Conservation (phyloP, 1,140 invertebrate species). For the Olivierus martensii region DNA sequence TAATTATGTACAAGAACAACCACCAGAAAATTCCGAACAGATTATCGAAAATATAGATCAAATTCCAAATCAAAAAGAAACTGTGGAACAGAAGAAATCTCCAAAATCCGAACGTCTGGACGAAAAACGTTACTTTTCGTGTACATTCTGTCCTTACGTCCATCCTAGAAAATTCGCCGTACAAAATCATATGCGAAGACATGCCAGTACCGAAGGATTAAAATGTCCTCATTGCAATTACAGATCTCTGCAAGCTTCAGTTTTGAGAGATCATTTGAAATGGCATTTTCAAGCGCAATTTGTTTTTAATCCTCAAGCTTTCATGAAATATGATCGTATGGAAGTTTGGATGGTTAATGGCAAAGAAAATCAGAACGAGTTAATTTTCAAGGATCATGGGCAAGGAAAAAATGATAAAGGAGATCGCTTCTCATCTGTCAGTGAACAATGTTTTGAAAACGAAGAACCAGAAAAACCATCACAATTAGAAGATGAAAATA, state of each 20-base stretch:
- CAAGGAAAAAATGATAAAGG: not conserved
- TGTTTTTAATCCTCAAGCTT: not conserved
- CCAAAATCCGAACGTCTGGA: constrained; percentile 23
- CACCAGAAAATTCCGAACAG: not conserved
- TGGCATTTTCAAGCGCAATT: constrained; percentile 48
- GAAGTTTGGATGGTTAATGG: not conserved
- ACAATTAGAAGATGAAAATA: no score
- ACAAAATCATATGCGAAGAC: constrained; percentile 55
- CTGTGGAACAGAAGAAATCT: not conserved
- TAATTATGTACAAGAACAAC: not conserved
- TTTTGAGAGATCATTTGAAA: constrained; percentile 58
- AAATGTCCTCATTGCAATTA: constrained; percentile 68
- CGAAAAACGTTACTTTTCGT: constrained; percentile 37
- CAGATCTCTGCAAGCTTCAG: constrained; percentile 56
- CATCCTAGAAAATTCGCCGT: constrained; percentile 53
- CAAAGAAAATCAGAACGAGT: not conserved
- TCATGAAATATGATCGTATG: not conserved
- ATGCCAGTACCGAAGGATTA: constrained; percentile 40
- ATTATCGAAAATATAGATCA: not conserved
- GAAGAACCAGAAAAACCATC: no score
- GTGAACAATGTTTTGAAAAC: no score
- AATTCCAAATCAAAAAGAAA: not conserved
- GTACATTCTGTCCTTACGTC: constrained; percentile 62
- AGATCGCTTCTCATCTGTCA: no score
- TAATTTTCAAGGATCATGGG: not conserved